Conservation (phyloP, 1,140 invertebrate genomes). For the Hyphantria cunea region DNA sequence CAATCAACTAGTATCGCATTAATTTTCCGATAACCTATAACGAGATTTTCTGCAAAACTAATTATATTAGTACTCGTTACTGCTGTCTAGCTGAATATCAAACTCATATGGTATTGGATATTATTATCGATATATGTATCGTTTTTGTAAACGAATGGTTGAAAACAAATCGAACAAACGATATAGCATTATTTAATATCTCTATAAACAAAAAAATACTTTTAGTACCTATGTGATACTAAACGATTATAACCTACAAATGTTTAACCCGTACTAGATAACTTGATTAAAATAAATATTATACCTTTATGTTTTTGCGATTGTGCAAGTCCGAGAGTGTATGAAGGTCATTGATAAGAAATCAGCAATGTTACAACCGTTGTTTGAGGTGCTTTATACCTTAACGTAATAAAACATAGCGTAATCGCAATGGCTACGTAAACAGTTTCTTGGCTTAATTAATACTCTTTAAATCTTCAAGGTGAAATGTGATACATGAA, state of each 20-base stretch:
- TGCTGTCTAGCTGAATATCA: not conserved
- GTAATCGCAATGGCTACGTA: constrained; percentile 17
- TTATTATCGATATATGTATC: too few relatives aligned
- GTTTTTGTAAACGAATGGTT: too few relatives aligned
- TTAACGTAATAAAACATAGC: constrained; percentile 40
- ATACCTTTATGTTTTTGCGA: constrained; percentile 36
- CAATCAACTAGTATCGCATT: not conserved
- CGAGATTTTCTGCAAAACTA: not conserved
- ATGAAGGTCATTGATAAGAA: constrained; percentile 74
- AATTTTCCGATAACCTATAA: not conserved
- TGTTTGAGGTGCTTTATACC: constrained; percentile 39
- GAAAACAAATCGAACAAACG: too few relatives aligned
- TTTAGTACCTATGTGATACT: too few relatives aligned
- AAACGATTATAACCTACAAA: not conserved
- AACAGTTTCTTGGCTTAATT: constrained; percentile 15
- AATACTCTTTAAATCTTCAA: constrained; percentile 11
- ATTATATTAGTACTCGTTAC: not conserved
- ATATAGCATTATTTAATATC: too few relatives aligned
- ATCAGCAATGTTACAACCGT: constrained; percentile 49
- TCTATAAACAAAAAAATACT: too few relatives aligned
- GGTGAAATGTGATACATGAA: constrained; percentile 4
- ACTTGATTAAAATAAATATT: constrained; percentile 15
- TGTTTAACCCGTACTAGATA: not conserved
- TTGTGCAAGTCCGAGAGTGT: constrained; percentile 46
- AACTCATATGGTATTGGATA: too few relatives aligned